A percentile compares a stretch with the other conserved stretches of the same genome.
Evolutionary conservation across 2,113 vertebrate species (phyloP).

Genomic region (Cyrtonyx montezumae): DNA sequence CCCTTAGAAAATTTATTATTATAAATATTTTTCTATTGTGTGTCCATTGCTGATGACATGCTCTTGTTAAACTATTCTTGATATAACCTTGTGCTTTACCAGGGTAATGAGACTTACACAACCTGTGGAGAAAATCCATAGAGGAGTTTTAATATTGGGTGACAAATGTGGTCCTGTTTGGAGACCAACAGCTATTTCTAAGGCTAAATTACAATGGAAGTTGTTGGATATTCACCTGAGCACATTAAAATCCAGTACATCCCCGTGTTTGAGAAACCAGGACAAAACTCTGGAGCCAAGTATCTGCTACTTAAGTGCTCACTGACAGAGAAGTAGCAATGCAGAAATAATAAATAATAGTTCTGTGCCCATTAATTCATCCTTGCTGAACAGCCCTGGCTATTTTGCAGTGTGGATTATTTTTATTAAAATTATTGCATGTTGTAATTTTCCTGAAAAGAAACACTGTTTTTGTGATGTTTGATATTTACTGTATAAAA

Average conservation of each 20-base stretch:
- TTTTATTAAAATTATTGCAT: conserved; percentile 65
- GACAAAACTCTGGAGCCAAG: conserved; percentile 1
- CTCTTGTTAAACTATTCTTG: background rate
- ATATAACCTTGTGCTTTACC: background rate
- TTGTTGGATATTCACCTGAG: background rate
- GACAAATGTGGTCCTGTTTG: background rate
- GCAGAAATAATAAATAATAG: conserved; percentile 74
- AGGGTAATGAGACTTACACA: background rate
- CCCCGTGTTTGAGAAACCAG: background rate
- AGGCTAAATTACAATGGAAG: background rate
- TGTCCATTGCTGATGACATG: background rate
- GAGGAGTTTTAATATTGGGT: background rate
- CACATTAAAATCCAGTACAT: background rate
- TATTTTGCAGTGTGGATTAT: conserved; percentile 67
- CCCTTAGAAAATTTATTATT: conserved; percentile 40
- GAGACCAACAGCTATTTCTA: background rate
- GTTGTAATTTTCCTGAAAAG: conserved; percentile 72
- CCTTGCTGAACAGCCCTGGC: conserved; percentile 59
- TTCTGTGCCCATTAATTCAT: conserved; percentile 74
- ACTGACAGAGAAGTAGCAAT: background rate
- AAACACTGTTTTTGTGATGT: conserved; percentile 65
- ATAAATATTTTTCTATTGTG: background rate
- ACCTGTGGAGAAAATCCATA: background rate
- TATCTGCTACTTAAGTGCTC: conserved; percentile 6
- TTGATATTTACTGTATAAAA: conserved; percentile 67